phyloP scores from a whole-genome alignment of 2,797 vertebrate species.

The Vultur gryphus region DNA sequence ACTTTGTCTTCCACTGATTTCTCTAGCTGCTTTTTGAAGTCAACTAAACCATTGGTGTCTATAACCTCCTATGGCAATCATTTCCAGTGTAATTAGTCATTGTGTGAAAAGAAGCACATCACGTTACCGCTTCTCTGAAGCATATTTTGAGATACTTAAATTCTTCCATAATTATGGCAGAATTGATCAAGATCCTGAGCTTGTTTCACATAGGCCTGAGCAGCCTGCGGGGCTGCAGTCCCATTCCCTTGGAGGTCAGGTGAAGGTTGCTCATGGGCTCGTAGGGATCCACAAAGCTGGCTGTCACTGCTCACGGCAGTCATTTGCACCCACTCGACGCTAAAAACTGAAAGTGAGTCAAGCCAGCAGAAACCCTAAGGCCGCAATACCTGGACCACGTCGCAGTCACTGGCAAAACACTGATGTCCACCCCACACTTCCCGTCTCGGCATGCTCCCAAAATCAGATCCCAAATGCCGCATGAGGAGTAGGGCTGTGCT shows the following conservation, averaged over 20 bases:
- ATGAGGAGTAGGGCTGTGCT: background rate
- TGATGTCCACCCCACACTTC: background rate
- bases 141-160: background rate
- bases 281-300: background rate
- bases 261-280: background rate
- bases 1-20: background rate
- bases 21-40: background rate
- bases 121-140: background rate
- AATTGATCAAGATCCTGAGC: background rate
- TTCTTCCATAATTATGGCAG: background rate
- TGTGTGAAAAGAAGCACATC: background rate
- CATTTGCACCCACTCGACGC: background rate
- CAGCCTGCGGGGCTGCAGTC: background rate
- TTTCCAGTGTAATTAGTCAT: background rate
- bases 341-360: background rate
- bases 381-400: background rate
- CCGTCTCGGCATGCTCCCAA: background rate
- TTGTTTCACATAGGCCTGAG: background rate
- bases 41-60: background rate
- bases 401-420: background rate
- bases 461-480: background rate
- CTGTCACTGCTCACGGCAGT: background rate
- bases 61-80: background rate
- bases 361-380: background rate
- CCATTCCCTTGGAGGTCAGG: fast-evolving